Percentiles rank a stretch among this genome's conserved stretches.
Evolutionary conservation across 2,888 invertebrate species (phyloP).

Genomic region (Steinernema hermaphroditum): DNA sequence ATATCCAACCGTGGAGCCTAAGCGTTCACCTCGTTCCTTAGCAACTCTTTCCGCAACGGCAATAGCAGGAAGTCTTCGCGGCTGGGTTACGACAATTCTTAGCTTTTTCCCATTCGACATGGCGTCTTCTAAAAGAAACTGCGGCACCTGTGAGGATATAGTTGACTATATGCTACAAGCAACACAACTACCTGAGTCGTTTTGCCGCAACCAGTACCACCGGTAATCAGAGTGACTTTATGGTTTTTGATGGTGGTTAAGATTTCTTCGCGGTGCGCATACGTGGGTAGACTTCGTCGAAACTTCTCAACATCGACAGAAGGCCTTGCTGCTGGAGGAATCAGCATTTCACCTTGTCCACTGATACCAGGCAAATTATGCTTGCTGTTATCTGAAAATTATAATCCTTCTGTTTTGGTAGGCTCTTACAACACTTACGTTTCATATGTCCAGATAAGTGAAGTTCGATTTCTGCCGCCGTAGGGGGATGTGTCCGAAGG

Average conservation of each 20-base stretch:
- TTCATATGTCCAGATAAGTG: constrained; percentile 34
- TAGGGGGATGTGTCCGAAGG: neutral
- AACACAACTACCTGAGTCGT: constrained; percentile 53
- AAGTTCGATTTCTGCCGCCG: constrained; percentile 35
- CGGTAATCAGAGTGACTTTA: constrained; percentile 52
- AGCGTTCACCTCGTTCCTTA: constrained; percentile 81
- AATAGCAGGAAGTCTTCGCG: constrained; percentile 83
- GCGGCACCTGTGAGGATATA: constrained; percentile 77
- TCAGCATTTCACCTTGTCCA: constrained; percentile 30
- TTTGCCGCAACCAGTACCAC: constrained; percentile 64
- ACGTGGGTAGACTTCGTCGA: constrained; percentile 51
- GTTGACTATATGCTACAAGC: neutral
- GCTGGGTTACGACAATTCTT: constrained; percentile 89
- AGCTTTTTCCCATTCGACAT: constrained; percentile 73
- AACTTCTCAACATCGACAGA: constrained; percentile 34
- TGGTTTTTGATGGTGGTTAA: constrained; percentile 44
- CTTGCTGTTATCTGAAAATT: neutral
- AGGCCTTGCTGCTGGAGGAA: constrained; percentile 36
- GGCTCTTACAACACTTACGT: constrained; percentile 10
- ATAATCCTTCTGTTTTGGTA: no score
- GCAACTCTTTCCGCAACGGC: constrained; percentile 87
- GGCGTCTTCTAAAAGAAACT: constrained; percentile 82
- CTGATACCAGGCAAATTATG: neutral
- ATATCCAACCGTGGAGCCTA: constrained; percentile 82
- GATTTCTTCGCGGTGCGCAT: constrained; percentile 39